Base-by-base conservation (phyloP, 2,888 invertebrate genomes). In the Troglohyphantes excavatus region DNA sequence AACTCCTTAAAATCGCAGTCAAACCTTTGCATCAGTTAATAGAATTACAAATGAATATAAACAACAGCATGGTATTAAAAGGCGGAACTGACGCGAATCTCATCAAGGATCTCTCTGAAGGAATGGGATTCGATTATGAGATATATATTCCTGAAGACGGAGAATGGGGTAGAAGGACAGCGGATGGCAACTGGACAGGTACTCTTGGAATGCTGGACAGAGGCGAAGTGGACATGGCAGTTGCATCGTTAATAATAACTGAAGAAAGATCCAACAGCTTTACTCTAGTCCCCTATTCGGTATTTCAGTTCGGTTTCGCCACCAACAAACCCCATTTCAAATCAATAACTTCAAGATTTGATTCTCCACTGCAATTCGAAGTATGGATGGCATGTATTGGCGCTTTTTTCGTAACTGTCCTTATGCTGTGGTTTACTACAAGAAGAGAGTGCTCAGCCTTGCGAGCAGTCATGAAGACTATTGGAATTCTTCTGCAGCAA, bases 231-330 rank as follows among this genome's bases (percentile, higher is more conserved):
- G 94, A 94, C 91, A 93, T 95, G 92, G 94, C 94, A 1, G 94
- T 95, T 5, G 95, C 94, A 7, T 94, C 95, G n/a, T 92, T 95
- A 85, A 95, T 95, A 26, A 95, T 95, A 83, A 95, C 94, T 90
- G 94, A 94, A 92, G 93, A 94, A 70, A 92, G 95, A 73, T 94
- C 94, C 85, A 93, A 94, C 91, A 94, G 94, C 17, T 94, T 95
- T 9, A 95, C 95, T 92, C 95, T 95, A 92, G 91, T 88, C 39
- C 91, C 91, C 6, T 95, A 95, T 92, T 33, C n/a, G 17, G 23
- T 43, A 13, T 39, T 61, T 29, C 26, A 39, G 23, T 61, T 61
- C 1, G 63, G 70, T 3, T 83, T 83, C 61, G 83, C 63, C 0
- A 83, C 83, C 17, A 72, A 33, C 7, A 21, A 43, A 27, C 83